Base-by-base conservation (phyloP, 2,888 invertebrate genomes). In the Pardosa pseudoannulata region DNA sequence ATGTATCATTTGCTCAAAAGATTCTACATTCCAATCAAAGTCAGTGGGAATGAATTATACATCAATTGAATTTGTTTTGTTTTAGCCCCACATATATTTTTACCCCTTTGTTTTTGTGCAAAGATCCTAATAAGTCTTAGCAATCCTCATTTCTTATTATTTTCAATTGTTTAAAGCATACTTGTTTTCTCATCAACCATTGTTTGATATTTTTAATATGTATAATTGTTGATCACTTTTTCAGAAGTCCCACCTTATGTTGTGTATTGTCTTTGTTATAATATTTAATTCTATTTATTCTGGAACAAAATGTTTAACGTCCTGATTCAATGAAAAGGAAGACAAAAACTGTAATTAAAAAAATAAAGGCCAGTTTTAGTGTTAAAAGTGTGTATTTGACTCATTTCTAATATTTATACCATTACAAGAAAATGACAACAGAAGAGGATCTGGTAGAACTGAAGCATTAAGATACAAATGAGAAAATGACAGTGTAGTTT, bases 351-450 rank as follows among this genome's bases (percentile, higher is more conserved):
- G 87, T 76, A 79, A 87, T 71, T 81, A 70, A 78, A 65, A 76
- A 46, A 87, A 87, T 87, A 87, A 87, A 87, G 87, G 87, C 87
- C 87, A 87, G 87, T 87, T 87, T 87, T 87, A 87, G 87, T 87
- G 87, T 87, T 87, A 82, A 67, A 19, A 56, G 27, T 71, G n/a
- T n/a, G n/a, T n/a, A n/a, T n/a, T n/a, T n/a, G n/a, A n/a, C n/a
- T n/a, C n/a, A n/a, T n/a, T n/a, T n/a, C n/a, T n/a, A n/a, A n/a
- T n/a, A n/a, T n/a, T n/a, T n/a, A n/a, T n/a, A n/a, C n/a, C n/a
- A n/a, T n/a, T n/a, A n/a, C n/a, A n/a, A n/a, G n/a, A n/a, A n/a
- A n/a, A n/a, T n/a, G n/a, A n/a, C n/a, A n/a, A n/a, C n/a, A n/a
- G n/a, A n/a, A n/a, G n/a, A n/a, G n/a, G n/a, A n/a, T n/a, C n/a